Evolutionary conservation across 1,140 invertebrate genomes (phyloP).

Genomic region (Holcopasites calliopsidis): DNA sequence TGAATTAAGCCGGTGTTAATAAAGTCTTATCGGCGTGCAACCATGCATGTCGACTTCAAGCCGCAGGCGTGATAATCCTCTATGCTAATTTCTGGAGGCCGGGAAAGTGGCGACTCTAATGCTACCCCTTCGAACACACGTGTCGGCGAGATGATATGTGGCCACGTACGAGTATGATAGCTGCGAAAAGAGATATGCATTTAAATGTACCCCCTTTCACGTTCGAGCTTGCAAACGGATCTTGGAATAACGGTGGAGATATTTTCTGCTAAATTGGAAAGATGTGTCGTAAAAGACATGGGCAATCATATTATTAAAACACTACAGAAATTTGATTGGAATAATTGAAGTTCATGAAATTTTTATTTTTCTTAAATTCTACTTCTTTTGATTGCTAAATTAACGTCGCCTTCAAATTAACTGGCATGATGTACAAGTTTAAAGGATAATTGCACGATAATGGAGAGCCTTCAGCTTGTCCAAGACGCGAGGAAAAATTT

Average conservation of each 20-base stretch:
- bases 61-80: constrained; percentile 70
- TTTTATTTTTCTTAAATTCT: too few relatives aligned
- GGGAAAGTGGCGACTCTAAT: constrained; percentile 49
- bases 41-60: constrained; percentile 75
- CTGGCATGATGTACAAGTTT: neutral
- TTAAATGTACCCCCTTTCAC: neutral
- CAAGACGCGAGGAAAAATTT: neutral
- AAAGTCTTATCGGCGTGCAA: constrained; percentile 74
- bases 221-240: neutral
- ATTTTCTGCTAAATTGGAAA: too few relatives aligned
- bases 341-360: too few relatives aligned
- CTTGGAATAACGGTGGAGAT: too few relatives aligned
- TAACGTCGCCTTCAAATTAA: neutral
- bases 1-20: constrained; percentile 71
- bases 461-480: neutral
- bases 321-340: too few relatives aligned
- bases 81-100: constrained; percentile 69
- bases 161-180: neutral
- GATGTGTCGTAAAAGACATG: too few relatives aligned
- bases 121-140: constrained; percentile 13
- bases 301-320: too few relatives aligned
- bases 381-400: too few relatives aligned
- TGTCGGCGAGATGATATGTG: constrained; percentile 1
- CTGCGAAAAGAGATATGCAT: neutral
- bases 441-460: neutral